Conservation (phyloP, 2,888 invertebrate genomes). For the Caenorhabditis doughertyi region DNA sequence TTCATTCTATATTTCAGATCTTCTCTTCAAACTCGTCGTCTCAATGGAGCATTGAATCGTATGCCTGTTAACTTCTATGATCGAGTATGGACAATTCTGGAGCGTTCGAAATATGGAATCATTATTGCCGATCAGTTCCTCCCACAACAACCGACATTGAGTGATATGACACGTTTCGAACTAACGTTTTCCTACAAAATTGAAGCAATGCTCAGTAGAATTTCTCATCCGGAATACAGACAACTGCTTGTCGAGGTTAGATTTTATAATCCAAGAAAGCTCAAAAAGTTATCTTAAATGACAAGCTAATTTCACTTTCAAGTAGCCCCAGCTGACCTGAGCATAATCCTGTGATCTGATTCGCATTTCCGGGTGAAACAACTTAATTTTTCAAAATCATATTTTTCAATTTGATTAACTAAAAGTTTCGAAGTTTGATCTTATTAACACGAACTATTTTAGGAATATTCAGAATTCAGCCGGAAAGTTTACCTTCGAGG, state of each 20-base stretch:
- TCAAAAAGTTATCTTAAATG: no score
- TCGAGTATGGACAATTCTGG: conserved; percentile 95
- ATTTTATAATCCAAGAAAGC: neutral
- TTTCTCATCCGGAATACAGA: conserved; percentile 87
- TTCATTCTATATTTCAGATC: conserved; percentile 83
- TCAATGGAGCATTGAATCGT: conserved; percentile 96
- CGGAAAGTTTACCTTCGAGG: no score
- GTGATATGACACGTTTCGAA: conserved; percentile 97
- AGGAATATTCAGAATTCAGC: neutral
- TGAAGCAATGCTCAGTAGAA: conserved; percentile 89
- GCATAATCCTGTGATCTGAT: conserved; percentile 27
- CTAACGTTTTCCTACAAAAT: conserved; percentile 95
- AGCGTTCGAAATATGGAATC: conserved; percentile 90
- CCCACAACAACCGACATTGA: conserved; percentile 93
- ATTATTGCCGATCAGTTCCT: conserved; percentile 90
- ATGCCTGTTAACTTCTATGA: conserved; percentile 96
- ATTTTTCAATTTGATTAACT: neutral
- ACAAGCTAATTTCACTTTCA: neutral
- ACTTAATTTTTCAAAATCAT: conserved; percentile 1
- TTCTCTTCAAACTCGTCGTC: conserved; percentile 90
- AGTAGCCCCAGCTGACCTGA: conserved; percentile 1
- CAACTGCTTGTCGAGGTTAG: conserved; percentile 87
- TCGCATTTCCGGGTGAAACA: conserved; percentile 49
- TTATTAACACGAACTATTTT: neutral
- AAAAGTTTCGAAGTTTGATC: conserved; percentile 25